Evolutionary conservation across 2,113 vertebrate species (phyloP).

Genomic region (Bungarus multicinctus): DNA sequence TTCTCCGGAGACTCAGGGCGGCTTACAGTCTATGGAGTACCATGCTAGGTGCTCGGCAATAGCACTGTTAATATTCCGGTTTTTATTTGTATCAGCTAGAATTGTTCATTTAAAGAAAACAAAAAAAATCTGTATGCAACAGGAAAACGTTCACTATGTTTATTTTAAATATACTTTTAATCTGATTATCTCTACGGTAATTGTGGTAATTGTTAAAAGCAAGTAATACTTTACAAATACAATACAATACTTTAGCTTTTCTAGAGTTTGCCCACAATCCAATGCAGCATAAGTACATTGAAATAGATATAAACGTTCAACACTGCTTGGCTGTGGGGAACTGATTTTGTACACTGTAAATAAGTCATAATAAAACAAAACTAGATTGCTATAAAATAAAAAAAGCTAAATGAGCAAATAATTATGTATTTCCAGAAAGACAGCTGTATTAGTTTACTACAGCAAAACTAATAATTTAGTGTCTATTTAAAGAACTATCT

Average conservation of each 20-base stretch:
- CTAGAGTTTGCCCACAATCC: neutral
- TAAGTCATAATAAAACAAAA: neutral
- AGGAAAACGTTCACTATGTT: constrained; percentile 9
- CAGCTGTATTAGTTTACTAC: neutral
- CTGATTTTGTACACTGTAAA: neutral
- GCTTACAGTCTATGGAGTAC: no score
- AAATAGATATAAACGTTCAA: neutral
- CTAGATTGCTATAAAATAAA: neutral
- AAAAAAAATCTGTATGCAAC: neutral
- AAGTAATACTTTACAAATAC: neutral
- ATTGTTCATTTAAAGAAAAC: constrained; percentile 15
- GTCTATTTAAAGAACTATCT: neutral
- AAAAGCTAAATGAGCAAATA: neutral
- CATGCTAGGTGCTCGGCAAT: no score
- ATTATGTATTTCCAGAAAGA: neutral
- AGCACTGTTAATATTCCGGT: neutral
- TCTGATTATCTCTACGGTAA: neutral
- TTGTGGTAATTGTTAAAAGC: neutral
- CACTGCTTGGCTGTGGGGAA: neutral
- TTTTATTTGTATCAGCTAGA: constrained; percentile 15
- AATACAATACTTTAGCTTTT: neutral
- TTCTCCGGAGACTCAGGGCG: no score
- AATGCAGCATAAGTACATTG: neutral
- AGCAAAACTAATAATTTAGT: neutral
- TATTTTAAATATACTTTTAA: neutral